Percentiles rank a stretch among this genome's conserved stretches.
phyloP scores from a whole-genome alignment of 1,140 invertebrate genomes.

The Rhizoglyphus robini region DNA sequence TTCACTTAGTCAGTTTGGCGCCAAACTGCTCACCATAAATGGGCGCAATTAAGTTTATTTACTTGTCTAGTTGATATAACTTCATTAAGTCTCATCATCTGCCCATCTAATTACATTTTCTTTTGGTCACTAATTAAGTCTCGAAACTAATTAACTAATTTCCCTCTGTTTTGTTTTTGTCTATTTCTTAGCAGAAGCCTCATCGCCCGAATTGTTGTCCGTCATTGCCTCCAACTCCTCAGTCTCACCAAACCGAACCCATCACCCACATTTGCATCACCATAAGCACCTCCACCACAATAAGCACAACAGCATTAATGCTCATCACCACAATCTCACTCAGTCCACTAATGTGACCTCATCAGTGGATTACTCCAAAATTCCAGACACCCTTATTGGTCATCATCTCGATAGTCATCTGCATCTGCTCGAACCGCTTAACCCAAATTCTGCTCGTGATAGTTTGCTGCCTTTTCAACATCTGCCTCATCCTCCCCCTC shows the following conservation, averaged over 20 bases:
- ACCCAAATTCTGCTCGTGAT: slow-evolving; percentile 5
- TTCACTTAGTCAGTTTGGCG: too few relatives aligned
- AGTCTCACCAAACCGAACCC: background rate
- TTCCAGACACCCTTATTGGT: background rate
- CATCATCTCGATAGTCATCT: background rate
- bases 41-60: too few relatives aligned
- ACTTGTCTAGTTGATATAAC: too few relatives aligned
- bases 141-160: background rate
- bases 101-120: too few relatives aligned
- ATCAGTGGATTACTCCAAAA: background rate
- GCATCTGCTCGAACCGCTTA: too few relatives aligned
- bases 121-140: too few relatives aligned
- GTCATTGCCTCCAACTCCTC: background rate
- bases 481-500: background rate
- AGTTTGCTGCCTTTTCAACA: slow-evolving; percentile 8
- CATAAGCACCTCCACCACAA: too few relatives aligned
- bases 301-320: too few relatives aligned
- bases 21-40: too few relatives aligned
- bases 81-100: too few relatives aligned
- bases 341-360: background rate
- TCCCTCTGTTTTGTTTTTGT: background rate
- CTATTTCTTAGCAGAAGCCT: background rate
- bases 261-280: background rate
- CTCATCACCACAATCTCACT: background rate
- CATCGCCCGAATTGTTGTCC: background rate